These are phyloP conservation scores for Drosophila tropicalis DNA, from an alignment of 1,140 invertebrate species.

Conservation along the genomic window DNA sequence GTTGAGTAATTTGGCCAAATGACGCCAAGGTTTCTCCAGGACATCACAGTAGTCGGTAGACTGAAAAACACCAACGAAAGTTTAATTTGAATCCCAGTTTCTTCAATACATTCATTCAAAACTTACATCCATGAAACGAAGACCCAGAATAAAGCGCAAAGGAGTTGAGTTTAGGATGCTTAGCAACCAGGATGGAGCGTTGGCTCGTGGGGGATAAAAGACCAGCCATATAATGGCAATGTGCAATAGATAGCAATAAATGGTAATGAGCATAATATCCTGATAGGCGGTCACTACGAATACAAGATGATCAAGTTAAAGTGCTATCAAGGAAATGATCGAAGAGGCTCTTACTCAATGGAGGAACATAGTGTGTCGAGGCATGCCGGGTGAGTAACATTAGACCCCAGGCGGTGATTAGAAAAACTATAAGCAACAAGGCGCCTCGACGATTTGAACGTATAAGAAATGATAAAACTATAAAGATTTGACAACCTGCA, in stretches of 20 bases:
- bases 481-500: constrained; percentile 60
- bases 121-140: constrained; percentile 66
- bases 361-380: constrained; percentile 68
- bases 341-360: constrained; percentile 50
- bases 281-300: constrained; percentile 61
- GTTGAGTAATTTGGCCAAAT: constrained; percentile 71
- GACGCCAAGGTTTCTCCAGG: constrained; percentile 66
- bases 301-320: neutral
- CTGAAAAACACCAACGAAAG: constrained; percentile 24
- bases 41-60: constrained; percentile 51
- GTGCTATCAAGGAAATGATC: too few relatives aligned
- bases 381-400: constrained; percentile 73
- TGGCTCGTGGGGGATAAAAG: constrained; percentile 61
- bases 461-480: constrained; percentile 68
- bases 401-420: constrained; percentile 57
- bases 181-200: constrained; percentile 39
- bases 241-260: constrained; percentile 73
- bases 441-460: constrained; percentile 71
- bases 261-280: constrained; percentile 50
- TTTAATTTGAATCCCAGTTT: neutral
- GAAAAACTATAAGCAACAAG: constrained; percentile 59
- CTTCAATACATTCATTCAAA: neutral
- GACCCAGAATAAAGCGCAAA: constrained; percentile 56
- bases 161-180: constrained; percentile 47
- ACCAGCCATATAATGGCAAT: constrained; percentile 69